phyloP scores from a whole-genome alignment of 2,888 invertebrate species.

The Dolichomitus sp. region DNA sequence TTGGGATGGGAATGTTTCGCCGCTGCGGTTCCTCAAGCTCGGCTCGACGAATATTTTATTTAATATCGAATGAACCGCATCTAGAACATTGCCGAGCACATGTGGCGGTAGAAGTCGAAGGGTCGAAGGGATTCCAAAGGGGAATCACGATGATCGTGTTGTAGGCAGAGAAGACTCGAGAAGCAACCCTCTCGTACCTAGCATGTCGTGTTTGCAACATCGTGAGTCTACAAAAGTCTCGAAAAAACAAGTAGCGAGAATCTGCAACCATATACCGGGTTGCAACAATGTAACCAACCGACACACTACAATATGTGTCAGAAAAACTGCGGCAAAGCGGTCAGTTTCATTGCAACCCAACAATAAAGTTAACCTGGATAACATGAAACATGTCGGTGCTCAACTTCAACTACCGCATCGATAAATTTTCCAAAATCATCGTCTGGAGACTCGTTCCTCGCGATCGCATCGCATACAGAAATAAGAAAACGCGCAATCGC shows the following conservation, averaged over 20 bases:
- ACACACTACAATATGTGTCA: slow-evolving; percentile 1
- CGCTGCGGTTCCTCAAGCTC: neutral
- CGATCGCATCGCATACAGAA: slow-evolving; percentile 20
- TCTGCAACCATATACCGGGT: neutral
- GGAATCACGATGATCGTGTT: slow-evolving; percentile 60
- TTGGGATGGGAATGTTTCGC: slow-evolving; percentile 4
- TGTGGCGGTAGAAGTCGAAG: slow-evolving; percentile 70
- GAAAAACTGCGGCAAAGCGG: neutral
- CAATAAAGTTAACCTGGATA: neutral
- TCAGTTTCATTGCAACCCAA: neutral
- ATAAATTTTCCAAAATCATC: slow-evolving; percentile 46
- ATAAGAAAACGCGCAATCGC: slow-evolving; percentile 28
- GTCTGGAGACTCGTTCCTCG: slow-evolving; percentile 11
- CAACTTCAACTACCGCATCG: slow-evolving; percentile 8
- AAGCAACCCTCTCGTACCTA: slow-evolving; percentile 15
- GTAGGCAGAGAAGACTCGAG: slow-evolving; percentile 34
- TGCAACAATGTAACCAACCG: neutral
- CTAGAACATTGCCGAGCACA: slow-evolving; percentile 80
- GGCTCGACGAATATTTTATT: slow-evolving; percentile 80
- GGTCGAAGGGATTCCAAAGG: slow-evolving; percentile 43
- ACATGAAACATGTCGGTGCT: slow-evolving; percentile 7
- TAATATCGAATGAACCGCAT: slow-evolving; percentile 83
- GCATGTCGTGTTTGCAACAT: slow-evolving; percentile 38
- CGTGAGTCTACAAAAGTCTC: slow-evolving; percentile 28
- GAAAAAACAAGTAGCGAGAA: slow-evolving; percentile 13